Conservation (phyloP, 1,140 invertebrate species). For the Anastatus disparis region DNA sequence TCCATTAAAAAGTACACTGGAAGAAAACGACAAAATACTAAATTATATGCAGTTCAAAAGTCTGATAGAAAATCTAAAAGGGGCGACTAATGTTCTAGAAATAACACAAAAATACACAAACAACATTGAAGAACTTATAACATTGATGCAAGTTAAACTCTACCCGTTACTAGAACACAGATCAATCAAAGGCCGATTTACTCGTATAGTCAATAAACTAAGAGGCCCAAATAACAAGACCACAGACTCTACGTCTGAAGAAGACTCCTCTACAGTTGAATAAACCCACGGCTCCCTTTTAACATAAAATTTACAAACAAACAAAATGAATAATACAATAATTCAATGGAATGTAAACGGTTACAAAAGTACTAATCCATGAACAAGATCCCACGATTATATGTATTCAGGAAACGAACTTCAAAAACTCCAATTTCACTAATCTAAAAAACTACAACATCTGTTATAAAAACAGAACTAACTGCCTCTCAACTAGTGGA, state of each 20-base stretch:
- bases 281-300: too few relatives aligned
- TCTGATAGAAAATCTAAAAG: background rate
- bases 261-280: background rate
- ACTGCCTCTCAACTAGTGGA: conserved; percentile 40
- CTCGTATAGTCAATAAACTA: background rate
- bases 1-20: background rate
- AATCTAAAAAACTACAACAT: background rate
- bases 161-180: background rate
- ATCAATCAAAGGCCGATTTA: background rate
- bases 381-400: background rate
- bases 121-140: background rate
- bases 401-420: conserved; percentile 41
- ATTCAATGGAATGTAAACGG: background rate
- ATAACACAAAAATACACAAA: background rate
- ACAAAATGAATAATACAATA: background rate
- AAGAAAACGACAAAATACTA: background rate
- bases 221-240: background rate
- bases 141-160: background rate
- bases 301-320: background rate
- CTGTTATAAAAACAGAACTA: conserved; percentile 21
- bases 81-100: background rate
- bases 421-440: conserved; percentile 37
- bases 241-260: too few relatives aligned
- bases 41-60: conserved; percentile 11
- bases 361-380: background rate